These are phyloP conservation scores for Hyppa rectilinea DNA, from an alignment of 2,888 invertebrate species.

Conservation along the genomic window DNA sequence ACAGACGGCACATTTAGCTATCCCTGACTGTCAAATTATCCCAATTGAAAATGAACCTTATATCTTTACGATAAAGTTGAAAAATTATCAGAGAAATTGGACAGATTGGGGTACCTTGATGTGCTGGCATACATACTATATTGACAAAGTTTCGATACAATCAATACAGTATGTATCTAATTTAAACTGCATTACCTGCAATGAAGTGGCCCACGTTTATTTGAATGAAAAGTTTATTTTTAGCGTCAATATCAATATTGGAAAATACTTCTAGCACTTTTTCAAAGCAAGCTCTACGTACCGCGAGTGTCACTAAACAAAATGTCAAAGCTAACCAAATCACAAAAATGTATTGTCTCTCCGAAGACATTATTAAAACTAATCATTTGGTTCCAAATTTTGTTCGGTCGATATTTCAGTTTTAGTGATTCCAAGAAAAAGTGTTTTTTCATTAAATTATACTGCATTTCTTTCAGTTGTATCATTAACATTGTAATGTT, in stretches of 20 bases:
- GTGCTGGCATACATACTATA: background rate
- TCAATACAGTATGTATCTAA: background rate
- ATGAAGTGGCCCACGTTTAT: background rate
- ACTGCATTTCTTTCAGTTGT: background rate
- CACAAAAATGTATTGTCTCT: background rate
- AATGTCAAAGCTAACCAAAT: background rate
- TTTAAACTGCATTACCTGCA: no score
- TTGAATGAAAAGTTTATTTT: background rate
- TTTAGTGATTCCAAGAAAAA: background rate
- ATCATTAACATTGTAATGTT: background rate
- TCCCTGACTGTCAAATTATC: no score
- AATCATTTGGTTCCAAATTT: background rate
- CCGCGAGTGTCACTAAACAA: background rate
- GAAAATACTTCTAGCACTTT: background rate
- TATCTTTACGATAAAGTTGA: no score
- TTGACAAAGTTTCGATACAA: background rate
- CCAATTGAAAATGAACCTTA: no score
- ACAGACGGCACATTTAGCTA: no score
- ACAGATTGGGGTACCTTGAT: no score
- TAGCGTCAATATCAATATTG: background rate
- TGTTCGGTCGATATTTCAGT: slow-evolving; percentile 1
- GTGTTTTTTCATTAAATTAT: slow-evolving; percentile 3
- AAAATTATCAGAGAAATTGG: no score
- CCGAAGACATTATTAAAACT: background rate
- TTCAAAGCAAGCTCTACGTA: background rate